Evolutionary conservation across 64 coral and sea anemone species (phyloP), one percentile per base, ranked within the genome.

Genomic region (Montipora capricornis): DNA sequence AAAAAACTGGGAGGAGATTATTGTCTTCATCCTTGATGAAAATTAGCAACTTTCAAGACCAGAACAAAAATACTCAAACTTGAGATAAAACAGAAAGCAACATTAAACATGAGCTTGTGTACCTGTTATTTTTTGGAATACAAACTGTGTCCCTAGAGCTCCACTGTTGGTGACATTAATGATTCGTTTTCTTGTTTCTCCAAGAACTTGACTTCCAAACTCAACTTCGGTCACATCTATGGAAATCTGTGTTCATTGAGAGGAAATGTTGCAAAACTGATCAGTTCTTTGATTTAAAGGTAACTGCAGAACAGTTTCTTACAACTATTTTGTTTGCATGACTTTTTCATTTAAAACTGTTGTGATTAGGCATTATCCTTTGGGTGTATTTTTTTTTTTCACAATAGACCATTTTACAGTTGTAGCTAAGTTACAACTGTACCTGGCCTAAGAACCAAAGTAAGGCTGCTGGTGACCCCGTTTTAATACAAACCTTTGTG

Each of bases 181-280:
- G 3, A 95, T 77, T 84, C 75, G 88, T 47, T 90, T 93, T 37
- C 97, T 91, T n/a, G 95, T 99, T 89, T 99, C 97, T 59, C 97
- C 97, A 74, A 99, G 66, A 51, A 99, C 97, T 53, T 99, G 97
- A 75, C 91, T 96, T 13, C 91, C 95, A 71, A 96, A 99, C n/a
- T 96, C 89, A 5, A 96, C 84, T 52, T 99, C 95, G 3, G 75
- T 92, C 16, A 75, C 89, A 81, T 99, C 95, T 8, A 94, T 83
- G 24, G 88, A 94, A 76, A 99, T 80, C 97, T 99, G 64, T 20
- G 74, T 11, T 17, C 44, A 76, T 78, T 49, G 13, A 3, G 46
- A 49, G 4, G 15, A 78, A 78, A 78, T 8, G 61, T 11, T 4
- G 13, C 2, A 64, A 64, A 64, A 14, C 61, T 14, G 61, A 14